phyloP scores from a whole-genome alignment of 2,113 vertebrate species.

The Nibea coibor region DNA sequence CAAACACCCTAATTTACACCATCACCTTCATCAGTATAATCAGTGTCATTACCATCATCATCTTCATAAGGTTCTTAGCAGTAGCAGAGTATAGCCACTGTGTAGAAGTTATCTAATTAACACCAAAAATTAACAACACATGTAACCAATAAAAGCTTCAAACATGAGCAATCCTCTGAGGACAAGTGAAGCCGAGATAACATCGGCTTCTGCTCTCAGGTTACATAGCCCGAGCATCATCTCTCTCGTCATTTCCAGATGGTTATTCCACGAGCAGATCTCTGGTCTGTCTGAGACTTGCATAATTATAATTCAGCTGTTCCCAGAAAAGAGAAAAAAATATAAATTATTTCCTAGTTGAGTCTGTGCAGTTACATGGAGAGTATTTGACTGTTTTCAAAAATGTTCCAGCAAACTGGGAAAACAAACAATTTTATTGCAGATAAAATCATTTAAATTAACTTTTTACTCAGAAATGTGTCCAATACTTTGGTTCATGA shows the following conservation, averaged over 20 bases:
- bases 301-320: constrained; percentile 34
- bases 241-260: constrained; percentile 60
- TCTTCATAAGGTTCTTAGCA: not conserved
- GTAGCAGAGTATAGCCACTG: not conserved
- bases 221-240: constrained; percentile 62
- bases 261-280: constrained; percentile 46
- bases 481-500: too few species aligned
- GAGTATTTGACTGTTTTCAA: not conserved
- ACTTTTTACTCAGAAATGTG: too few species aligned
- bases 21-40: not conserved
- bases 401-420: not conserved
- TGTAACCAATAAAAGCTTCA: constrained; percentile 6
- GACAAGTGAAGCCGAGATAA: constrained; percentile 46
- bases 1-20: not conserved
- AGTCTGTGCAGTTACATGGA: not conserved
- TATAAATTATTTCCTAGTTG: fast-evolving
- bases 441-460: not conserved
- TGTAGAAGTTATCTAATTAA: not conserved
- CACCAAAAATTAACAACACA: fast-evolving
- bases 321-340: constrained; percentile 10
- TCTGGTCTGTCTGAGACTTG: not conserved
- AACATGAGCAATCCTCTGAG: constrained; percentile 20
- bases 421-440: not conserved
- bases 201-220: constrained; percentile 40
- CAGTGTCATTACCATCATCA: not conserved